Evolutionary conservation across 2,797 vertebrate genomes (phyloP), one percentile per base, ranked within the genome.

Genomic region (Amblyraja radiata): DNA sequence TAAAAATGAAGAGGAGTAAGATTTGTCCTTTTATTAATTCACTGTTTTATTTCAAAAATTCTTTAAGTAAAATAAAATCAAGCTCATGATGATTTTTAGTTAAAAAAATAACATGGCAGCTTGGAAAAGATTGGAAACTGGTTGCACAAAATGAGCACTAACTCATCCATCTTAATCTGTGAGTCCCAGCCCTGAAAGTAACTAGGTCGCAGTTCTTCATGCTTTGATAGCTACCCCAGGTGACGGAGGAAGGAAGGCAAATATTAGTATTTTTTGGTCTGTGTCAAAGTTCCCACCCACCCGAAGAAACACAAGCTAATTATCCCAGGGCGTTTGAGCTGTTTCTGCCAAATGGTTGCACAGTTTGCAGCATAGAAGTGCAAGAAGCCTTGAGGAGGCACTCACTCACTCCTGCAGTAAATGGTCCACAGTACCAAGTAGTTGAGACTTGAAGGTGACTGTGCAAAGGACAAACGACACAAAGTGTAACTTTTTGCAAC

Each of bases 311-410:
- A 93, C 94, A 94, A 96, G 95, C 95, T 97, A 97, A 97, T 97
- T 97, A 97, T 96, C 95, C 96, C 94, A 95, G 95, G 94, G 93
- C 93, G 95, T 95, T 93, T 94, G 94, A 94, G 94, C 95, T 95
- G 95, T 94, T 94, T 83, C 93, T 96, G 95, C 96, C 97, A 97
- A 96, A 96, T 97, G 96, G 95, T 93, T 96, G 96, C 96, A 95
- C 96, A 97, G 97, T 96, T 94, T 96, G 96, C 73, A 74, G 94
- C 95, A 93, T 93, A 93, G 93, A 94, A 95, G 95, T 95, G 93
- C 93, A 93, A 93, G 93, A 94, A 96, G 96, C 96, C 96, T 96
- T 95, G 93, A 95, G 96, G 96, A 96, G 94, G 97, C 95, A 95
- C 95, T 94, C 96, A 94, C 94, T 94, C 93, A 91, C 95, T 96